A percentile compares a stretch with the other conserved stretches of the same genome.
These are phyloP conservation scores for Philopotamus ludificatus DNA, from an alignment of 1,140 invertebrate species.

Conservation along the genomic window DNA sequence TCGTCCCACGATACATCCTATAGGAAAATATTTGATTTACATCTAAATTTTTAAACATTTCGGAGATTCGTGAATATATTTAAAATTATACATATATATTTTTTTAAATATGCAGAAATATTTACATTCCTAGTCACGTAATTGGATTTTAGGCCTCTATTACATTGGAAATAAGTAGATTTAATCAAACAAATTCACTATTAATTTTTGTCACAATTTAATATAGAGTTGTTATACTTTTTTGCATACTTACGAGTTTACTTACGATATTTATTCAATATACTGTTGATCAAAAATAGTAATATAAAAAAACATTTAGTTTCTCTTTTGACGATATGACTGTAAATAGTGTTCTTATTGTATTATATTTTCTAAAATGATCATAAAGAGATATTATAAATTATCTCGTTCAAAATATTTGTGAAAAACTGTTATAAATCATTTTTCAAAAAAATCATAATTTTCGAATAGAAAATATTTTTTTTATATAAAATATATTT, in stretches of 20 bases:
- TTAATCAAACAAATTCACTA: background rate
- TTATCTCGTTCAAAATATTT: too few species aligned
- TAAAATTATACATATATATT: too few species aligned
- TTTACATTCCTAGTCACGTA: background rate
- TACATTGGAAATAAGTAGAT: background rate
- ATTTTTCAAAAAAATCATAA: too few species aligned
- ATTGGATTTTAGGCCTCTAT: too few species aligned
- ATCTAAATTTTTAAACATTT: background rate
- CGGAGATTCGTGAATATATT: too few species aligned
- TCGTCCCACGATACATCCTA: background rate
- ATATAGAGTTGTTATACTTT: background rate
- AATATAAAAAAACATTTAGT: background rate
- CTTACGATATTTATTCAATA: background rate
- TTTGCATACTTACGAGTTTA: background rate
- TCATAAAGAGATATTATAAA: too few species aligned
- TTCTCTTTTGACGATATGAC: background rate
- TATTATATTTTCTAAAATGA: too few species aligned
- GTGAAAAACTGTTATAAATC: too few species aligned
- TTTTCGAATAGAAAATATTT: too few species aligned
- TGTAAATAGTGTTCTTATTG: too few species aligned
- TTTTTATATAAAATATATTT: too few species aligned
- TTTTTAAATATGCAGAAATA: background rate
- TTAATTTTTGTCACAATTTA: background rate
- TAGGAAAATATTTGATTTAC: background rate
- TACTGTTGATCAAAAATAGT: background rate